Evolutionary conservation across 2,888 invertebrate species (phyloP), one percentile per base, ranked within the genome.

Genomic region (Iselma pallidipennis): DNA sequence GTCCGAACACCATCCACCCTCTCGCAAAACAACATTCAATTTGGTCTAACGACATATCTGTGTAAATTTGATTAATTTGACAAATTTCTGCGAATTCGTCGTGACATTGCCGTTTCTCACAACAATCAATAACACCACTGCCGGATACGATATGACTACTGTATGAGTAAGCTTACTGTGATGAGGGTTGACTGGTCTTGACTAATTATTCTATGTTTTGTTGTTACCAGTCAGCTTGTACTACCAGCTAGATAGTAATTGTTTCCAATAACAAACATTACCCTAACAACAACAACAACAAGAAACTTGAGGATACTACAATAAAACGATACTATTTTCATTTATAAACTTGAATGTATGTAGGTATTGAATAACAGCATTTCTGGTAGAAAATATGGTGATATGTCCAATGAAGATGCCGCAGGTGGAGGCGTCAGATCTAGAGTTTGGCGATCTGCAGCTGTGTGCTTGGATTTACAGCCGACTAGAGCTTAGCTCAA

Each of bases 401-500:
- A 16, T 53, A 53, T 61, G 53, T 26, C 25, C 9, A 56, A 37
- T 42, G 61, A 45, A 49, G 52, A 61, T 49, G 50, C 61, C 68
- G 68, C 69, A 71, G 71, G 69, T 69, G 68, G 65, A 62, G 63
- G 61, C 63, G 58, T 63, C 66, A 62, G 61, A 63, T 52, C 49
- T 61, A 57, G 52, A 58, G 55, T 55, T 55, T 62, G 54, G 58
- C 55, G 58, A 58, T 68, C 71, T 69, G 66, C 71, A 73, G 71
- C 71, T 72, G 72, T 70, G 71, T 65, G 68, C 68, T 37, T 37
- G 73, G 75, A 76, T 76, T 76, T 76, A 76, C 75, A 74, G 66
- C 72, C 71, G 71, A 66, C 69, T 70, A 72, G 75, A 71, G 75
- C 76, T 76, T 76, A 76, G 69, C 73, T 67, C 67, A 71, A 70